Conservation (phyloP, 2,888 invertebrate species). For the Ptilodon capucinus region DNA sequence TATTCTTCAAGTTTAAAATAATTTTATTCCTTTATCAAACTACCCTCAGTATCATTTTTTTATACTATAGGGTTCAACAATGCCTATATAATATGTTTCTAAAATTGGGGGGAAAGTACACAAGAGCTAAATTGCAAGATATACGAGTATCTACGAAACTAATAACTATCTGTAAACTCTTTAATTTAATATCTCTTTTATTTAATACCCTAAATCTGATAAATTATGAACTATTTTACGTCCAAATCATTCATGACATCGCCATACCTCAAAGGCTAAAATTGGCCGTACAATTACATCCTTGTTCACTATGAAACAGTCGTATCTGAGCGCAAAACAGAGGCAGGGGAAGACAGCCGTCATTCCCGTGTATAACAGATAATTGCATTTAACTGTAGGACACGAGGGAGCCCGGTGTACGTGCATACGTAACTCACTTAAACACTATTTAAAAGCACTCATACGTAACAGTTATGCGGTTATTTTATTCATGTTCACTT, state of each 20-base stretch:
- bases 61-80: too few species aligned
- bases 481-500: not conserved
- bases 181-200: not conserved
- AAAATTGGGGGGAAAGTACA: too few species aligned
- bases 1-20: too few species aligned
- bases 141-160: too few species aligned
- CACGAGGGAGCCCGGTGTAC: slow-evolving; percentile 36
- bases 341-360: slow-evolving; percentile 46
- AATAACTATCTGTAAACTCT: too few species aligned
- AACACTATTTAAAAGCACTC: slow-evolving; percentile 51
- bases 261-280: not conserved
- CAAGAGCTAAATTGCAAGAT: too few species aligned
- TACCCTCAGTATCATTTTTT: too few species aligned
- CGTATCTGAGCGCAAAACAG: slow-evolving; percentile 10
- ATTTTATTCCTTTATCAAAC: too few species aligned
- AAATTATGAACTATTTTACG: not conserved
- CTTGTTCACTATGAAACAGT: slow-evolving; percentile 20
- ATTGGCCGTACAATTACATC: slow-evolving; percentile 17
- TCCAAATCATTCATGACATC: not conserved
- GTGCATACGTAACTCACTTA: slow-evolving; percentile 59
- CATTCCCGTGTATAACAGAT: slow-evolving; percentile 53
- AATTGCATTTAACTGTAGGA: slow-evolving; percentile 62
- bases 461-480: slow-evolving; percentile 22
- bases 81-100: too few species aligned
- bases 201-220: not conserved